A percentile compares a stretch with the other conserved stretches of the same genome.
Evolutionary conservation across 2,113 vertebrate genomes (phyloP).

Genomic region (Synodontis membranacea): DNA sequence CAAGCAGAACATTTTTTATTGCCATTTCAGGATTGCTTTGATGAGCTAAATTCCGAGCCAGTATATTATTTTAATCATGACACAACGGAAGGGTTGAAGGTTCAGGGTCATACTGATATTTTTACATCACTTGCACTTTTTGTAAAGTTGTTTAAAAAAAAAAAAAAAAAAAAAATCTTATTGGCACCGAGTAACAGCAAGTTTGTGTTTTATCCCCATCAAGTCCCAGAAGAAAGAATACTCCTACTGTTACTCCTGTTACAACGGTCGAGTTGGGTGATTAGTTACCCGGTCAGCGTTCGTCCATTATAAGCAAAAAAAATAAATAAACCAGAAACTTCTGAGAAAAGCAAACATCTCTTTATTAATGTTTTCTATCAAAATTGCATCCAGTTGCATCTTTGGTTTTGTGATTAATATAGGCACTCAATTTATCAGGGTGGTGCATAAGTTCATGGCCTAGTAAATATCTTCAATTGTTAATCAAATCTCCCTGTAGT

Average conservation of each 20-base stretch:
- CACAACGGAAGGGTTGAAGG: not conserved
- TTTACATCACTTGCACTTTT: not conserved
- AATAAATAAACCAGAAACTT: not conserved
- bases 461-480: too few relatives aligned
- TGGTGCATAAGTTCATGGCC: too few relatives aligned
- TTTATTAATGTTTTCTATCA: slow-evolving; percentile 17
- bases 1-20: not conserved
- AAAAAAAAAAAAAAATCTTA: too few relatives aligned
- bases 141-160: not conserved
- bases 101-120: not conserved
- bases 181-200: not conserved
- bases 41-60: not conserved
- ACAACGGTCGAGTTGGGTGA: too few relatives aligned
- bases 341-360: slow-evolving; percentile 2
- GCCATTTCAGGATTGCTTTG: not conserved
- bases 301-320: too few relatives aligned
- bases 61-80: not conserved
- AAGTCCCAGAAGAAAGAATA: not conserved
- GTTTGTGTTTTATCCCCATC: not conserved
- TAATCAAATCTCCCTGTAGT: too few relatives aligned
- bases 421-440: slow-evolving; percentile 14
- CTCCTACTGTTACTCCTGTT: not conserved
- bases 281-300: not conserved
- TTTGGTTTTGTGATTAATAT: not conserved
- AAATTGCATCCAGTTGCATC: slow-evolving; percentile 22